Evolutionary conservation across 2,113 vertebrate genomes (phyloP), one percentile per base, ranked within the genome.

Genomic region (Pterocles orientalis): DNA sequence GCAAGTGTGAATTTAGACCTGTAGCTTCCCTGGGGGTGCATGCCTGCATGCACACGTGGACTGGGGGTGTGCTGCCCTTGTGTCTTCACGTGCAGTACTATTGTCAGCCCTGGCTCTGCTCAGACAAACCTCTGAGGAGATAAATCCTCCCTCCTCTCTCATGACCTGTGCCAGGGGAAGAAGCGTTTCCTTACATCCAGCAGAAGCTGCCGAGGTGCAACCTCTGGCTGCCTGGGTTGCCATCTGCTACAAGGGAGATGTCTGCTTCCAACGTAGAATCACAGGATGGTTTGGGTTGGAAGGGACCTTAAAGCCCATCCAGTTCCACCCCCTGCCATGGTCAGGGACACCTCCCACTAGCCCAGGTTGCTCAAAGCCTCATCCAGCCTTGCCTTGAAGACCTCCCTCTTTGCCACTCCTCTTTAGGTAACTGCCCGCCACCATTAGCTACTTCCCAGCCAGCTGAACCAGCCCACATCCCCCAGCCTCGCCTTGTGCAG

Each of bases 31-130:
- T 10, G 7, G 56, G 65, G 18, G 43, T 29, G 31, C 86, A 56
- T 4, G 6, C 12, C 31, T 28, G 36, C 29, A 23, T 7, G 36
- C 65, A 41, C 53, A 7, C 0, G 0, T 10, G 61, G 0, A 2
- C 62, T n/a, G 47, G 4, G 31, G 12, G 3, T 16, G 39, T 24
- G 9, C 45, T 70, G 82, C 61, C 51, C 5, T 2, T 0, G 2
- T 12, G 12, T 3, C 21, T 9, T 34, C 6, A 2, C 10, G 21
- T 12, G 1, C 7, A 1, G n/a, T 28, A 10, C 10, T 33, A 16
- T 19, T 16, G 34, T 15, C 76, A 82, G 50, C 8, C 29, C 17
- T 21, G 39, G 33, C 34, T 61, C 33, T 72, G 61, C 43, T 50
- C 1, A 1, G 39, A 23, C 71, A 56, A n/a, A 39, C 20, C 26